phyloP scores from a whole-genome alignment of 30 jellyfish, hydroid and myxozoan species.

The Haliclystus octoradiatus region DNA sequence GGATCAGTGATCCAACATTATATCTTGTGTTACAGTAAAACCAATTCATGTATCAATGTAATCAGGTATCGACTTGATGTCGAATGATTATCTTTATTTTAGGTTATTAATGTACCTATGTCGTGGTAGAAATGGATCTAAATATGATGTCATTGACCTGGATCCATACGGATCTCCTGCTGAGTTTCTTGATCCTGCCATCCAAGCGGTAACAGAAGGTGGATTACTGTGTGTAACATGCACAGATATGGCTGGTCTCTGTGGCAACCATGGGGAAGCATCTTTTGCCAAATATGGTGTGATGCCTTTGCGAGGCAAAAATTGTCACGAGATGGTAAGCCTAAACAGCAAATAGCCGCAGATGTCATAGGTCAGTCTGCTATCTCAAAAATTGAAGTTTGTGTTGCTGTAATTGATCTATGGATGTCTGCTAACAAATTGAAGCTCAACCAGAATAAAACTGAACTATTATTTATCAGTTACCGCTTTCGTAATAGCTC shows the following conservation, averaged over 20 bases:
- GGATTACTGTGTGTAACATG: constrained; percentile 98
- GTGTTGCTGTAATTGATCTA: too few species aligned
- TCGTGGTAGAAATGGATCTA: constrained; percentile 27
- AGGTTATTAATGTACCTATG: constrained; percentile 69
- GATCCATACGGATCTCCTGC: constrained; percentile 99
- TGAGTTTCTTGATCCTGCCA: constrained; percentile 89
- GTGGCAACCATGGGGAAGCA: constrained; percentile 99
- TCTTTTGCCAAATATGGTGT: constrained; percentile 92
- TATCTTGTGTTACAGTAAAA: too few species aligned
- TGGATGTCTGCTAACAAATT: too few species aligned
- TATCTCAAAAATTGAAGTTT: too few species aligned
- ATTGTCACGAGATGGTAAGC: constrained; percentile 96
- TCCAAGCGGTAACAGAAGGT: constrained; percentile 95
- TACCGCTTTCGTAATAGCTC: too few species aligned
- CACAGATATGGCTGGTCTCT: constrained; percentile 99
- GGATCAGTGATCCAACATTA: too few species aligned
- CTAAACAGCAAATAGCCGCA: too few species aligned
- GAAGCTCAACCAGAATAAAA: too few species aligned
- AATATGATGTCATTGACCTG: constrained; percentile 73
- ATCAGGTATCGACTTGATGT: too few species aligned
- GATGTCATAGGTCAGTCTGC: too few species aligned
- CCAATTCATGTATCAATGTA: too few species aligned
- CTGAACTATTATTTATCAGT: too few species aligned
- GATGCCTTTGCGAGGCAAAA: constrained; percentile 78
- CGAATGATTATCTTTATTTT: constrained; percentile 3